Percentiles rank a stretch among this genome's conserved stretches.
phyloP scores from a whole-genome alignment of 2,888 invertebrate species.

The Arge pagana region DNA sequence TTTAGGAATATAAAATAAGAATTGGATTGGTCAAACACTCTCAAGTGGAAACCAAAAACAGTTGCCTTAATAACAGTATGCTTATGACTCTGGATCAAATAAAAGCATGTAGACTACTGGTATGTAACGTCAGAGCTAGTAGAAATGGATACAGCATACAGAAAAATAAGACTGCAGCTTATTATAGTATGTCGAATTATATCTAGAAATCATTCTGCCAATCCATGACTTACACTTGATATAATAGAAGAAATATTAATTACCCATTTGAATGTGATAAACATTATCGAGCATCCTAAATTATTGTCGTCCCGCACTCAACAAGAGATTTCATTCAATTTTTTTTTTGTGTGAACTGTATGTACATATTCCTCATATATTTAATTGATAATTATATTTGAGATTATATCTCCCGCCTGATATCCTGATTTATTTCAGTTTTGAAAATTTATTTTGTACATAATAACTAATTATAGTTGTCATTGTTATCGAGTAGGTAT shows the following conservation, averaged over 20 bases:
- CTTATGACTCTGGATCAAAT: constrained; percentile 17
- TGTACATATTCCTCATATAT: constrained; percentile 1
- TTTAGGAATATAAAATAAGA: constrained; percentile 18
- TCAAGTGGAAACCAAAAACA: constrained; percentile 16
- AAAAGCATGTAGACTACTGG: constrained; percentile 17
- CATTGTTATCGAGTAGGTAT: not conserved
- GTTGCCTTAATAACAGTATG: constrained; percentile 21
- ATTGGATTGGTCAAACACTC: constrained; percentile 18
- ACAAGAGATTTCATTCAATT: not conserved
- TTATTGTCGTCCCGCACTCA: not conserved
- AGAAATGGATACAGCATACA: constrained; percentile 9
- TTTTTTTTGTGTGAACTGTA: not conserved
- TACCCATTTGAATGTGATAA: not conserved
- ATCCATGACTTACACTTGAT: constrained; percentile 17
- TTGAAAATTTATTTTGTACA: constrained; percentile 4
- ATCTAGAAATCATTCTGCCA: constrained; percentile 10
- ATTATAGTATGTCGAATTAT: constrained; percentile 8
- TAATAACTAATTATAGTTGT: constrained; percentile 4
- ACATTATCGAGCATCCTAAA: not conserved
- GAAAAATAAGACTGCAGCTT: constrained; percentile 15
- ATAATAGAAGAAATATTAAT: constrained; percentile 7
- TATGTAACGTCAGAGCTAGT: constrained; percentile 14
- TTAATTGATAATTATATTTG: constrained; percentile 4
- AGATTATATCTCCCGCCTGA: too few relatives aligned
- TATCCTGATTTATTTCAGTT: too few relatives aligned